Evolutionary conservation across 2,797 vertebrate genomes (phyloP), one percentile per base, ranked within the genome.

Genomic region (Graptemys geographica): DNA sequence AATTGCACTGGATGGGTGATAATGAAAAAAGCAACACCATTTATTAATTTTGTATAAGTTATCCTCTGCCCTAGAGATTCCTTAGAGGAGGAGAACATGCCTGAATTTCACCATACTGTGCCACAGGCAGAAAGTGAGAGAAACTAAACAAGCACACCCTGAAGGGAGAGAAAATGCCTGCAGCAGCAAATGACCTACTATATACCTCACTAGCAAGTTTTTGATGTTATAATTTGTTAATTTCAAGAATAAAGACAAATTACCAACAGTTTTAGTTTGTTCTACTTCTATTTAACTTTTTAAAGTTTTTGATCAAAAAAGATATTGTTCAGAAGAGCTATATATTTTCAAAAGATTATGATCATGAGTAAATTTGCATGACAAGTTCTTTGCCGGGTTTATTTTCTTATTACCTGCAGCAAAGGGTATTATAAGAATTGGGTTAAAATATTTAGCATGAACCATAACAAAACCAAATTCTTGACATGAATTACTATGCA

Each of bases 111-210:
- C 98, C 98, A 98, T 62, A 98, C 96, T 98, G 86, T 97, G 99
- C 99, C 98, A 98, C 97, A 97, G 99, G 99, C 98, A 98, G 97
- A 98, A 98, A 98, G 98, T 97, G 98, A 98, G 97, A 98, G 98
- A 99, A 99, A 98, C 98, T 98, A 99, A 99, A 99, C 98, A 99
- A 99, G 98, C 97, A 97, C 97, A 98, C 99, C 98, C 98, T 98
- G 97, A 95, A 98, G 98, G 98, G 98, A 99, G 96, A 97, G 83
- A 98, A 97, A 99, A 98, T 56, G 99, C 99, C 99, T 98, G 97
- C 97, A 99, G 99, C 98, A 96, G 96, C 97, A 98, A 98, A 99
- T 98, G 98, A 99, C 99, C 99, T 98, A 98, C 98, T 98, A 98
- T 97, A 98, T 97, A 98, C 97, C 93, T 97, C 81, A 95, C 91